Evolutionary conservation across 37 sponge, comb jelly and placozoan species (phyloP).

Genomic region (Agelas oroides): DNA sequence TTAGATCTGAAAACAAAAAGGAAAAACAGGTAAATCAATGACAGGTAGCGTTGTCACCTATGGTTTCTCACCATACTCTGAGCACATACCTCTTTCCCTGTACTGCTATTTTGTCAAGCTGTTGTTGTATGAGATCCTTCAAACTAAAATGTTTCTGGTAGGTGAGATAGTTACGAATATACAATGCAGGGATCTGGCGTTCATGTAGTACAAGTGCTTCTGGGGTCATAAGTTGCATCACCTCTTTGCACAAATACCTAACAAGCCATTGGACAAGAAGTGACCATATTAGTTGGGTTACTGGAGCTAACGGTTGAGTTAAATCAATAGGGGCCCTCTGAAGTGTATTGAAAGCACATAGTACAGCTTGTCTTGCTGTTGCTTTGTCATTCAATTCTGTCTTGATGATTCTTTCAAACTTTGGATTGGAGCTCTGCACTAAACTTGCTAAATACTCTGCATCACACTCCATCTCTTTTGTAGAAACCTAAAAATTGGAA

Average conservation of each 20-base stretch:
- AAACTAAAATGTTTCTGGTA: conserved; percentile 77
- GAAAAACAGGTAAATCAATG: too few relatives aligned
- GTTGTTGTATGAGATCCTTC: conserved; percentile 44
- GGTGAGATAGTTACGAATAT: conserved; percentile 49
- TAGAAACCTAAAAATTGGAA: neutral
- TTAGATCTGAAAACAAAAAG: too few relatives aligned
- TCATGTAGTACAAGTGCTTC: conserved; percentile 45
- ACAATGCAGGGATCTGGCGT: conserved; percentile 29
- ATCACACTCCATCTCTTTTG: neutral
- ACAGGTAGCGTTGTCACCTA: too few relatives aligned
- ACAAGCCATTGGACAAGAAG: conserved; percentile 47
- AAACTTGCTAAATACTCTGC: neutral
- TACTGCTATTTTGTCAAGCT: neutral
- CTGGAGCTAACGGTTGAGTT: too few relatives aligned
- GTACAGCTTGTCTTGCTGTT: too few relatives aligned
- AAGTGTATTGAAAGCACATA: too few relatives aligned
- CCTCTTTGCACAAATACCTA: conserved; percentile 22
- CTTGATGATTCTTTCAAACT: neutral
- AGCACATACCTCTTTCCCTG: too few relatives aligned
- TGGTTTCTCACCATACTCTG: too few relatives aligned
- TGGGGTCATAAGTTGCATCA: conserved; percentile 62
- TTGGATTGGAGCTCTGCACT: neutral
- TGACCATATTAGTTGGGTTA: conserved; percentile 3
- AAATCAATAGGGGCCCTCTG: too few relatives aligned
- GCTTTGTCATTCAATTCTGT: too few relatives aligned